These are phyloP conservation scores for Himantopus leucocephalus DNA, from an alignment of 2,113 vertebrate species.

Conservation along the genomic window DNA sequence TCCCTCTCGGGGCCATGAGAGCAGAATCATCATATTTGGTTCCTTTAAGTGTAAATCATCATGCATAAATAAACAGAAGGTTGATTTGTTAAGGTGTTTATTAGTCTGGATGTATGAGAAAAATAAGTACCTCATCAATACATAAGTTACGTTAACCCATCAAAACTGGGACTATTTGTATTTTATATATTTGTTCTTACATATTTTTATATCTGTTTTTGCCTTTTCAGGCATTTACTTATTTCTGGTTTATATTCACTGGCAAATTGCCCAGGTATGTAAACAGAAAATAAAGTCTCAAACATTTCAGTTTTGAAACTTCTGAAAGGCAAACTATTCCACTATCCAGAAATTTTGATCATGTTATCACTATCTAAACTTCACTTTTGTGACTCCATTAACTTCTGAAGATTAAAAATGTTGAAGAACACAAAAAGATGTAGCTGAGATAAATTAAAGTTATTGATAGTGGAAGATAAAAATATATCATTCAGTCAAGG, in stretches of 20 bases:
- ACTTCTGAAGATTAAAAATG: neutral
- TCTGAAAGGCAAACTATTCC: neutral
- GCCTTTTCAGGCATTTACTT: neutral
- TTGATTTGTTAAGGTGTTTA: neutral
- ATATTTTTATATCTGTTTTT: neutral
- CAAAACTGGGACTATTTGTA: neutral
- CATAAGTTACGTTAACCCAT: neutral
- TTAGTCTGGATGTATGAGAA: neutral
- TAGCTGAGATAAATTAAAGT: neutral
- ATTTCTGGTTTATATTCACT: neutral
- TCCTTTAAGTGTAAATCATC: neutral
- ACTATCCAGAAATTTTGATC: neutral
- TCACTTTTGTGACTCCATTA: neutral
- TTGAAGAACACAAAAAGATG: neutral
- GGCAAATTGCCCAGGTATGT: neutral
- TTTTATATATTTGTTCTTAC: neutral
- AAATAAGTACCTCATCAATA: neutral
- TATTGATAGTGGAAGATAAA: neutral
- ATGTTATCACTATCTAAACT: neutral
- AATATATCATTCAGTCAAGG: neutral
- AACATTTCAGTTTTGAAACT: neutral
- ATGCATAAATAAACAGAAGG: neutral
- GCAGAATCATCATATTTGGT: neutral
- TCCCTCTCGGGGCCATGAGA: fast-evolving
- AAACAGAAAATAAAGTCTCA: neutral